Base-by-base conservation (phyloP, 2,113 vertebrate genomes). In the Numenius arquata region DNA sequence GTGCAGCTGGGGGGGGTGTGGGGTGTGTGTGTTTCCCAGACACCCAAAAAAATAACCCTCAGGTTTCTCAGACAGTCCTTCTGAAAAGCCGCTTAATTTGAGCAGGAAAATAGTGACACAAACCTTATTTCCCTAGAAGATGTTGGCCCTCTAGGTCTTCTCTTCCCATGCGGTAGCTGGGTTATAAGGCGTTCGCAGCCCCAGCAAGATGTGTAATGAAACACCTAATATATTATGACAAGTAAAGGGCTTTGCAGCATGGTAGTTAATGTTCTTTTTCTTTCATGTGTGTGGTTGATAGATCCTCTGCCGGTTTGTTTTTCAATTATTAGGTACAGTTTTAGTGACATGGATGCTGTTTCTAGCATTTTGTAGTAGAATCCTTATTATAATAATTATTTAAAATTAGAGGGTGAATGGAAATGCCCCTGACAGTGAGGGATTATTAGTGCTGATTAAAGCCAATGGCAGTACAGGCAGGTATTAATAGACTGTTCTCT, bases 311-410 rank as follows among this genome's bases (percentile, higher is more conserved):
- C 2, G 17, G 10, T 74, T 80, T 92, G 82, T 71, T 88, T 74
- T 43, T 70, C 74, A 58, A 70, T 96, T 68, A 75, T 74, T 73
- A 55, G 34, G 26, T 19, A 45, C 27, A 34, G 85, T 50, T 71
- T 81, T 47, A 27, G 62, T 50, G 81, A 73, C 52, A 41, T 21
- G 63, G 93, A 73, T 9, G 34, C n/a, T 16, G 76, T 75, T 94
- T 61, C 62, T 41, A 78, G 48, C 3, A 0, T 78, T 90, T 56
- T 55, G 53, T 86, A 88, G 68, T n/a, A 65, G 95, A 78, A 84
- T 92, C 65, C 38, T 96, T 93, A 95, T 92, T 68, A 93, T 91
- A 85, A 96, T 94, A 88, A 96, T 96, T 84, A 95, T 88, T 96
- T 86, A 36, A 93, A 94, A 94, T 92, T 45, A 95, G 90, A 72